Conservation (phyloP, 2,888 invertebrate genomes). For the Pegoplata infirma region DNA sequence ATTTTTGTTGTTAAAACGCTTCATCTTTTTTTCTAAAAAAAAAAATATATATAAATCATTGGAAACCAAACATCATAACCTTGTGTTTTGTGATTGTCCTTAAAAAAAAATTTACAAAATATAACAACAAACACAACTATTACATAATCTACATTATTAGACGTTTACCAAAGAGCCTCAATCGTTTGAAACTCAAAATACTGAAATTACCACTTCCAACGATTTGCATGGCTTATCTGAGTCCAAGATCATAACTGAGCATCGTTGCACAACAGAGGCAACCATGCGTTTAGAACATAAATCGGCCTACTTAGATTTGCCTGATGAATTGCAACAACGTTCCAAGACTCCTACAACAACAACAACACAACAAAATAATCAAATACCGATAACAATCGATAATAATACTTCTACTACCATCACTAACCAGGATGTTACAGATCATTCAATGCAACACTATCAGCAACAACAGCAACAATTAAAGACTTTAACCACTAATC, state of each 20-base stretch:
- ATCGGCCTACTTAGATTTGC: constrained; percentile 74
- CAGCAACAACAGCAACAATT: constrained; percentile 51
- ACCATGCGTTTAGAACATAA: constrained; percentile 79
- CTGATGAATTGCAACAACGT: constrained; percentile 69
- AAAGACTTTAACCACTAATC: constrained; percentile 65
- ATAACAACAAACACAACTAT: constrained; percentile 23
- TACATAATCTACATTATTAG: constrained; percentile 62
- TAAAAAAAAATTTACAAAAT: constrained; percentile 11
- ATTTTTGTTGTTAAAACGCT: constrained; percentile 10
- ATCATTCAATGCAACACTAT: constrained; percentile 62
- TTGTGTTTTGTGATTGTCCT: constrained; percentile 61
- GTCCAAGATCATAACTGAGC: constrained; percentile 78
- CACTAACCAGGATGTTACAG: constrained; percentile 68
- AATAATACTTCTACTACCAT: constrained; percentile 48
- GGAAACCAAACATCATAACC: background rate
- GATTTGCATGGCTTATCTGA: constrained; percentile 77
- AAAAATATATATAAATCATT: too few relatives aligned
- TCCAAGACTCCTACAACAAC: constrained; percentile 68
- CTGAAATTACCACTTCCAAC: constrained; percentile 70
- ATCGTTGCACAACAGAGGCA: constrained; percentile 78
- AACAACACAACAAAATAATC: too few relatives aligned
- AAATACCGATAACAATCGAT: constrained; percentile 32
- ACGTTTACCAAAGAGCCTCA: constrained; percentile 71
- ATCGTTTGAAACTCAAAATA: constrained; percentile 73
- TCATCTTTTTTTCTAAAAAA: constrained; percentile 18